Conservation (phyloP, 2,888 invertebrate genomes). For the Hedya salicella region DNA sequence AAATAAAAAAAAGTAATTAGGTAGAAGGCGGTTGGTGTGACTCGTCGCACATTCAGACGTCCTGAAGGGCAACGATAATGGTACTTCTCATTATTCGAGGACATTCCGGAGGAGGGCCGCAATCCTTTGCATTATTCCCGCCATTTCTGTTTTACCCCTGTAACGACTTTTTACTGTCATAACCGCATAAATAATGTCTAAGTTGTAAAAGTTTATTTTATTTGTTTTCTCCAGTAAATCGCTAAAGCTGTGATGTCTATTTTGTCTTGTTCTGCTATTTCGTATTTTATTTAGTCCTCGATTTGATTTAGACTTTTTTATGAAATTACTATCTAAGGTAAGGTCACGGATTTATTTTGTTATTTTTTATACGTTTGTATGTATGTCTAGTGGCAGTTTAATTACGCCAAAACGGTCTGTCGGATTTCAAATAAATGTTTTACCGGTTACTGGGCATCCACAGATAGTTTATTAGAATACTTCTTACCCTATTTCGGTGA, state of each 20-base stretch:
- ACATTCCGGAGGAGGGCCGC: slow-evolving; percentile 47
- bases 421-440: too few relatives aligned
- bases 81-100: slow-evolving; percentile 58
- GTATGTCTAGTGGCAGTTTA: too few relatives aligned
- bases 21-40: slow-evolving; percentile 49
- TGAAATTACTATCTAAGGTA: too few relatives aligned
- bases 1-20: too few relatives aligned
- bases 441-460: too few relatives aligned
- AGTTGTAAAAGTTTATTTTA: slow-evolving; percentile 16
- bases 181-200: slow-evolving; percentile 15
- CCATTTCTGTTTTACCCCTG: slow-evolving; percentile 25
- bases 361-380: too few relatives aligned
- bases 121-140: slow-evolving; percentile 44
- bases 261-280: not conserved
- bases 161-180: slow-evolving; percentile 23
- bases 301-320: too few relatives aligned
- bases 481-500: too few relatives aligned
- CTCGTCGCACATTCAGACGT: slow-evolving; percentile 33
- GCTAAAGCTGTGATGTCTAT: not conserved
- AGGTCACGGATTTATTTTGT: too few relatives aligned
- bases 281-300: too few relatives aligned
- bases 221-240: slow-evolving; percentile 10
- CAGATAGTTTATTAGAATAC: too few relatives aligned
- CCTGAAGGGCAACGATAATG: slow-evolving; percentile 55
- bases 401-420: too few relatives aligned